Conservation (phyloP, 2,113 vertebrate species). For the Otolemur garnettii region DNA sequence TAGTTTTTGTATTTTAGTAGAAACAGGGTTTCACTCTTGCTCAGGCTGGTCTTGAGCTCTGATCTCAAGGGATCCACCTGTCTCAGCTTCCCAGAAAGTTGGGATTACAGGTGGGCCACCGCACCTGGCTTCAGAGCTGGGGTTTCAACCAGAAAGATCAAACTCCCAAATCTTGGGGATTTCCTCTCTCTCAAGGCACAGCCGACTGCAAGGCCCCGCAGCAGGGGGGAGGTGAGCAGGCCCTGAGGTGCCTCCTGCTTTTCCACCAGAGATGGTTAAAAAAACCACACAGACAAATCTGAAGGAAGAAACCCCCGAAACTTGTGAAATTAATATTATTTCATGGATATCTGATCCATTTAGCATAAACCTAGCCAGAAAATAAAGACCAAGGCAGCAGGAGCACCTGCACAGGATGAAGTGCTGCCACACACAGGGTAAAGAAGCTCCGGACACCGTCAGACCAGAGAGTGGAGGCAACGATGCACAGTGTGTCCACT, state of each 20-base stretch:
- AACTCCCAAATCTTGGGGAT: rapidly evolving
- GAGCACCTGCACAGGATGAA: rapidly evolving
- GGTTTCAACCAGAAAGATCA: rapidly evolving
- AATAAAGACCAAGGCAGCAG: rapidly evolving
- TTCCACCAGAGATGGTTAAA: background rate
- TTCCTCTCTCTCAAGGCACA: background rate
- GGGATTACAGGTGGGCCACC: no score
- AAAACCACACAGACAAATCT: background rate
- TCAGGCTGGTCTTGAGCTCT: no score
- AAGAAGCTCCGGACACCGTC: rapidly evolving
- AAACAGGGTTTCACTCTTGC: no score
- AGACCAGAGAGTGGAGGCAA: rapidly evolving
- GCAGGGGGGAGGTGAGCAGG: rapidly evolving
- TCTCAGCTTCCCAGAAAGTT: no score
- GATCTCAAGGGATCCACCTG: no score
- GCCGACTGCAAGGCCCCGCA: background rate
- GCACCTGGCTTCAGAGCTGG: no score
- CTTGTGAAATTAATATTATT: rapidly evolving
- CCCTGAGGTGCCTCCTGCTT: background rate
- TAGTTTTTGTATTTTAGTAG: no score
- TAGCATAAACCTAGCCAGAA: rapidly evolving
- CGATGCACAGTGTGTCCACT: rapidly evolving
- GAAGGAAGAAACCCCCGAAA: background rate
- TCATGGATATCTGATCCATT: rapidly evolving
- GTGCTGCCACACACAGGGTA: rapidly evolving